A percentile compares a stretch with the other conserved stretches of the same genome.
Evolutionary conservation across 2,888 invertebrate genomes (phyloP).

Genomic region (Netelia virgata): DNA sequence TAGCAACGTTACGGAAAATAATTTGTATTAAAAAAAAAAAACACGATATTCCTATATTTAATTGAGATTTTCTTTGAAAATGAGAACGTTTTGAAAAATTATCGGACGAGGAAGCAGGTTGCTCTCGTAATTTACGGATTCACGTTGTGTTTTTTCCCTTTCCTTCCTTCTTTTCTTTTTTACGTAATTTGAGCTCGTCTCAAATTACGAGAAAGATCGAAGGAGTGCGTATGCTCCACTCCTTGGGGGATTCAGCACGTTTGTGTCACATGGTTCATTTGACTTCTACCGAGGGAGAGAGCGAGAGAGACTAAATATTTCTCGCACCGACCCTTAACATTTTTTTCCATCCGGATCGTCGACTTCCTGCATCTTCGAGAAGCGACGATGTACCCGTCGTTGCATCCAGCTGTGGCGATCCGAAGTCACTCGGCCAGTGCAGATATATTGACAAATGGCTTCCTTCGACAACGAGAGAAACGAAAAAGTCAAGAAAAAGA

Average conservation of each 20-base stretch:
- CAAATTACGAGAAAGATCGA: constrained; percentile 56
- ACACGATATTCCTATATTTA: too few relatives aligned
- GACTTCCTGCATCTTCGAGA: constrained; percentile 62
- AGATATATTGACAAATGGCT: constrained; percentile 61
- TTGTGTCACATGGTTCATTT: constrained; percentile 61
- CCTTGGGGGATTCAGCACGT: constrained; percentile 57
- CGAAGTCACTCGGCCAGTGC: constrained; percentile 50
- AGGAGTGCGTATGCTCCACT: constrained; percentile 40
- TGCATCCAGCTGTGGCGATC: constrained; percentile 63
- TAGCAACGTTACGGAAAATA: too few relatives aligned
- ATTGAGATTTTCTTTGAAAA: neutral
- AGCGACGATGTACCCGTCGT: constrained; percentile 34
- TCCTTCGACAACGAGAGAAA: constrained; percentile 43
- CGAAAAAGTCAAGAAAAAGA: constrained; percentile 3
- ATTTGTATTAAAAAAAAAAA: too few relatives aligned
- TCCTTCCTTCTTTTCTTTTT: constrained; percentile 18
- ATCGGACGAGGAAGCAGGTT: constrained; percentile 52
- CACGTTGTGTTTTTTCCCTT: constrained; percentile 40
- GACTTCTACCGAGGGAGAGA: neutral
- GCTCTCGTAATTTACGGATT: constrained; percentile 58
- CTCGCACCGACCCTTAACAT: constrained; percentile 38
- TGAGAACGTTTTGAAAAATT: constrained; percentile 21
- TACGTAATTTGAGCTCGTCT: constrained; percentile 42
- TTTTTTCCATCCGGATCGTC: constrained; percentile 42
- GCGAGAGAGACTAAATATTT: neutral